A percentile compares a stretch with the other conserved stretches of the same genome.
Conservation (phyloP, 2,888 invertebrate species). For the Hermodice carunculata region DNA sequence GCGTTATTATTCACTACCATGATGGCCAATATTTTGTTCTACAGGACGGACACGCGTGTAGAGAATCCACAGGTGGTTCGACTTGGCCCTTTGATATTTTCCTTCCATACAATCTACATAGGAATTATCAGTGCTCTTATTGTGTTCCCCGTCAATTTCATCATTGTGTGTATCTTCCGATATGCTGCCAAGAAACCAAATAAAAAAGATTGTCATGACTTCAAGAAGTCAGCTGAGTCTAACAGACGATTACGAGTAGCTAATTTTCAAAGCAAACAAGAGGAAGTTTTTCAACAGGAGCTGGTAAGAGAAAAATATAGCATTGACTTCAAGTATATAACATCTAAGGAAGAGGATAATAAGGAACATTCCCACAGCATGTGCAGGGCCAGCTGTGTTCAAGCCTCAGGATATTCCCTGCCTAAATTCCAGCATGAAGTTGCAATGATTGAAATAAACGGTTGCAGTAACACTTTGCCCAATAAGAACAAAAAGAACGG, state of each 20-base stretch:
- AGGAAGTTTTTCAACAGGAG: constrained; percentile 34
- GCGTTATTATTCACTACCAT: constrained; percentile 67
- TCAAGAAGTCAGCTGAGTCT: too few relatives aligned
- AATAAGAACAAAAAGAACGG: constrained; percentile 7
- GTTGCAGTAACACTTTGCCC: too few relatives aligned
- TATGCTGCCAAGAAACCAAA: constrained; percentile 9
- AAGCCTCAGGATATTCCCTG: too few relatives aligned
- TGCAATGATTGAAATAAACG: too few relatives aligned
- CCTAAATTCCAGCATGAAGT: too few relatives aligned
- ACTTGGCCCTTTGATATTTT: constrained; percentile 64
- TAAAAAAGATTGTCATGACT: too few relatives aligned
- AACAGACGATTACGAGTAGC: too few relatives aligned
- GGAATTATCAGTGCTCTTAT: constrained; percentile 38
- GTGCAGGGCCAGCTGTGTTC: too few relatives aligned
- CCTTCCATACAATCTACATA: constrained; percentile 50
- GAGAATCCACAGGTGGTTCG: constrained; percentile 45
- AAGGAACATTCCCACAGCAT: too few relatives aligned
- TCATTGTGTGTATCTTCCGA: constrained; percentile 38
- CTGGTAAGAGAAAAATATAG: constrained; percentile 21
- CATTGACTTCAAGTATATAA: neutral
- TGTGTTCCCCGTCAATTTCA: constrained; percentile 40
- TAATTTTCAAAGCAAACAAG: too few relatives aligned
- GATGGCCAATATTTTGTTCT: constrained; percentile 67
- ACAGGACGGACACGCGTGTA: neutral
- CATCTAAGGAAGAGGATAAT: too few relatives aligned